Evolutionary conservation across 2,888 invertebrate genomes (phyloP).

Genomic region (Rhaphigaster nebulosa): DNA sequence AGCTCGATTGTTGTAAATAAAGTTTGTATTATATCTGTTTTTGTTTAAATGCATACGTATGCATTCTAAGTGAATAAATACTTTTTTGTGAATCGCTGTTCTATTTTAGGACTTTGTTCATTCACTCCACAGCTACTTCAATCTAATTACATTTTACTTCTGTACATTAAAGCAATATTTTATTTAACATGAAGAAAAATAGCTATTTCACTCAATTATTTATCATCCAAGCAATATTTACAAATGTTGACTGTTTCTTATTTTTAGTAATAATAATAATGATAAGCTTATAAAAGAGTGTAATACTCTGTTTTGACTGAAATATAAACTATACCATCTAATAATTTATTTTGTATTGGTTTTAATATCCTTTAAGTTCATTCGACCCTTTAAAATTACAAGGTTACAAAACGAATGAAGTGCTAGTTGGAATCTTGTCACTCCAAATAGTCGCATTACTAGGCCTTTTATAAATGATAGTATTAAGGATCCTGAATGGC

Average conservation of each 20-base stretch:
- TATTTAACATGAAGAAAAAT: background rate
- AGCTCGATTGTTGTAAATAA: background rate
- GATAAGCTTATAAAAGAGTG: conserved; percentile 36
- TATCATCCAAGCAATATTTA: background rate
- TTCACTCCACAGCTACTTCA: background rate
- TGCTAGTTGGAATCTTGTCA: too few relatives aligned
- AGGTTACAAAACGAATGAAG: too few relatives aligned
- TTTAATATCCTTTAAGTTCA: background rate
- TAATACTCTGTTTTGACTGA: conserved; percentile 51
- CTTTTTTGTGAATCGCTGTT: background rate
- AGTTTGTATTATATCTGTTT: conserved; percentile 39
- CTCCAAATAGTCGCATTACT: too few relatives aligned
- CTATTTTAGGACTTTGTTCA: background rate
- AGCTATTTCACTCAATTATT: background rate
- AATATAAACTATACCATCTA: conserved; percentile 22
- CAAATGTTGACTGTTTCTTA: conserved; percentile 25
- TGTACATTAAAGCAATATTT: background rate
- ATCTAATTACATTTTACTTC: background rate
- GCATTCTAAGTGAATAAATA: conserved; percentile 22
- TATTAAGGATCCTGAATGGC: background rate
- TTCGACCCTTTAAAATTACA: too few relatives aligned
- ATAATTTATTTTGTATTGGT: background rate
- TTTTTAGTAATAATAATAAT: conserved; percentile 29
- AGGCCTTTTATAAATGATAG: background rate
- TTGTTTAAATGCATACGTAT: background rate